Evolutionary conservation across 2,797 vertebrate species (phyloP), one percentile per base, ranked within the genome.

Genomic region (Sus cebifrons): DNA sequence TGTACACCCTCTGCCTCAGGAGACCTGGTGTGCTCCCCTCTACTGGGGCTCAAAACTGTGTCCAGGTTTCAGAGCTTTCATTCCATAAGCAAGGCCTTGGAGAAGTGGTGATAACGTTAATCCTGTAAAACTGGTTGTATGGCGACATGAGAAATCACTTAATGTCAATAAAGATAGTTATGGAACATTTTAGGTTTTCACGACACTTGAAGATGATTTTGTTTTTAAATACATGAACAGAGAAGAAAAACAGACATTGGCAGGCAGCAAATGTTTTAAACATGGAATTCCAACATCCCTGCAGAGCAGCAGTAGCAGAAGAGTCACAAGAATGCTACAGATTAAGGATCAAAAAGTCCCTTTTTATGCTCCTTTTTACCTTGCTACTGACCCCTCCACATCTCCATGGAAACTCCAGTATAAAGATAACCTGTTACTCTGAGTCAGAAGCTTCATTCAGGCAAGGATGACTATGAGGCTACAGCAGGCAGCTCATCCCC

Each of bases 211-310:
- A 90, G 71, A 90, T 75, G 64, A 88, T 44, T 96, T 96, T 96
- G 86, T 95, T 90, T 96, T 96, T 88, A 86, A 91, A 88, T 82
- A 73, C 40, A 62, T 36, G 54, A 81, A 71, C 60, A 27, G 94
- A 94, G 89, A 93, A 91, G 86, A 84, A 91, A 95, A 96, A 25
- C 65, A 74, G 84, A 89, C 96, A 86, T 32, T 67, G 87, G 86
- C 94, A 94, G 91, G 87, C 94, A 91, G 71, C 74, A 62, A 40
- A 86, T 87, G 91, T 95, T 94, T 91, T 70, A 73, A 86, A 79
- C 44, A 74, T 27, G 68, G 84, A 78, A 89, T 93, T 86, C 79
- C 91, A 94, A 27, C 62, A 60, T 54, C 74, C 44, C 58, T 11
- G 13, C 18, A 0, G 75, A 77, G 65, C 25, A n/a, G 86, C 25